Percentiles rank a stretch among this genome's conserved stretches.
Conservation (phyloP, 2,797 vertebrate genomes). For the Gadopsis bispinosus region DNA sequence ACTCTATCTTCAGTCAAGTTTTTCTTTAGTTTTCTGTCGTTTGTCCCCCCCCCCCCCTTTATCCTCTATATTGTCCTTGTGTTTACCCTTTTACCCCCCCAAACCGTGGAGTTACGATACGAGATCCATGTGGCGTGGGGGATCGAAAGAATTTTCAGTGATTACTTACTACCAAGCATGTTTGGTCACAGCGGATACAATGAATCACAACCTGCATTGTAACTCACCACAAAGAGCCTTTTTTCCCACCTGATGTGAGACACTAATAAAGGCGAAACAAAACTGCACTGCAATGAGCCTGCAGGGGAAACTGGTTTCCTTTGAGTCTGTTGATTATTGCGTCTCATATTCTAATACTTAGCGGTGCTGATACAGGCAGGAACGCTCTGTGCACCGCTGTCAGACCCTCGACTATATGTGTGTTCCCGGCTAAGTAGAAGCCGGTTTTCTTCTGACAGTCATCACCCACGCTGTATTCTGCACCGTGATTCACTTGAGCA, state of each 20-base stretch:
- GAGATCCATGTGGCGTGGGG: conserved; percentile 8
- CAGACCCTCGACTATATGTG: conserved; percentile 33
- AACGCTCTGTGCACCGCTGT: conserved; percentile 16
- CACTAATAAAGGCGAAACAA: conserved; percentile 55
- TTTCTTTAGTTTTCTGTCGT: not conserved
- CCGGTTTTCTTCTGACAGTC: conserved; percentile 42
- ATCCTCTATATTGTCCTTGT: not conserved
- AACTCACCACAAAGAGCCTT: conserved; percentile 43
- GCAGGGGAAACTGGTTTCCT: conserved; percentile 46
- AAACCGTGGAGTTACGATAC: conserved; percentile 6
- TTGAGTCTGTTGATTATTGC: conserved; percentile 48
- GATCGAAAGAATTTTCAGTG: conserved; percentile 4
- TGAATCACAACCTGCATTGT: conserved; percentile 51
- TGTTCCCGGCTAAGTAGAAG: conserved; percentile 23
- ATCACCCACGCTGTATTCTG: conserved; percentile 50
- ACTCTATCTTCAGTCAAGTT: not conserved
- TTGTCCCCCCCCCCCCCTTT: not conserved
- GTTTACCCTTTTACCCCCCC: not conserved
- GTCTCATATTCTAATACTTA: conserved; percentile 45
- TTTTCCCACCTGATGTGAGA: conserved; percentile 10
- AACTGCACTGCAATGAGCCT: conserved; percentile 33
- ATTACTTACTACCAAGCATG: conserved; percentile 1
- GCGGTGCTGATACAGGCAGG: conserved; percentile 54
- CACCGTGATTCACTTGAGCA: conserved; percentile 56
- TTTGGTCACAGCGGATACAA: conserved; percentile 51